Evolutionary conservation across 2,888 invertebrate species (phyloP).

Genomic region (Helicoverpa assulta): DNA sequence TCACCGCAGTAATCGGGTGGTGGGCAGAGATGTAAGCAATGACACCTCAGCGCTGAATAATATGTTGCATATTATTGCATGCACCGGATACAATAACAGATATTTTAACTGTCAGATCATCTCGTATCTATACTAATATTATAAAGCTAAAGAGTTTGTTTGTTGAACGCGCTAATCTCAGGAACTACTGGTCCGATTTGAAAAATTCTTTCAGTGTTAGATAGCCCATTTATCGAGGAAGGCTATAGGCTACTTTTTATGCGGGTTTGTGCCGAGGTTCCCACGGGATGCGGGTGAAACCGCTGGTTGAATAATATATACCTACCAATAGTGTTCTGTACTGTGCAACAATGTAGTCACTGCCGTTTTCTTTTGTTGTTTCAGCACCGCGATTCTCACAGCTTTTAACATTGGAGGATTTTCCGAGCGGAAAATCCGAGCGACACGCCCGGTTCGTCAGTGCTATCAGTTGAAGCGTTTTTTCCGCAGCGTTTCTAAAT

Average conservation of each 20-base stretch:
- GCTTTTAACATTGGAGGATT: not conserved
- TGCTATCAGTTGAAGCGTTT: too few relatives aligned
- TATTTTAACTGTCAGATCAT: constrained; percentile 41
- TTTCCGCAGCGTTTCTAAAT: constrained; percentile 31
- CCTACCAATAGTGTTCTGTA: not conserved
- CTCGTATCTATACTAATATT: too few relatives aligned
- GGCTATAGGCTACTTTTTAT: too few relatives aligned
- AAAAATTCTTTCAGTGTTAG: too few relatives aligned
- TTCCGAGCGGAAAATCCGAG: too few relatives aligned
- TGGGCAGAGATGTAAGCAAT: constrained; percentile 40
- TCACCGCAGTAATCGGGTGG: constrained; percentile 18
- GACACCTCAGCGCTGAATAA: constrained; percentile 56
- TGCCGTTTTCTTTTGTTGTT: constrained; percentile 6
- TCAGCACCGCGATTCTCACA: not conserved
- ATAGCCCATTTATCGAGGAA: too few relatives aligned
- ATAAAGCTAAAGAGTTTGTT: too few relatives aligned
- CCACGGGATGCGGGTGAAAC: too few relatives aligned
- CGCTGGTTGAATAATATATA: not conserved
- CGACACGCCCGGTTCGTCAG: not conserved
- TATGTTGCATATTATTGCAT: constrained; percentile 44
- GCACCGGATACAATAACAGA: constrained; percentile 47
- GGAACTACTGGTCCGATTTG: too few relatives aligned
- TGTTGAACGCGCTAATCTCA: too few relatives aligned
- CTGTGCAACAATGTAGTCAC: not conserved
- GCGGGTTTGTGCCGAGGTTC: too few relatives aligned